These are phyloP conservation scores for Apocheima hispidaria DNA, from an alignment of 2,888 invertebrate genomes.

Conservation along the genomic window DNA sequence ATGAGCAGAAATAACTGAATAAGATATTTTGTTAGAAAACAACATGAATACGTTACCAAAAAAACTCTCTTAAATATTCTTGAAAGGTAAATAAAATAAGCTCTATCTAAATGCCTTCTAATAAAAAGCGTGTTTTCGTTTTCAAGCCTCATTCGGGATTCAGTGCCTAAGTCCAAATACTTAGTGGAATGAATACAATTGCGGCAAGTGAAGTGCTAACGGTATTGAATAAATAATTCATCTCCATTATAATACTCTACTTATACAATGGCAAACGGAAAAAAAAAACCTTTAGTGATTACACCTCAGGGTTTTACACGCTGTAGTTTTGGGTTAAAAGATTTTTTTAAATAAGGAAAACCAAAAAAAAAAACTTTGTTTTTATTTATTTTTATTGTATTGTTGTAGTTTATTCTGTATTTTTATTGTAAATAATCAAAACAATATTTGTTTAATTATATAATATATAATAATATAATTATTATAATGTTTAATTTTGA, in stretches of 20 bases:
- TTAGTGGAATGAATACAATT: conserved; percentile 35
- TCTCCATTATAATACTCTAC: conserved; percentile 59
- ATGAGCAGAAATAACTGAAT: no score
- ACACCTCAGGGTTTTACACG: no score
- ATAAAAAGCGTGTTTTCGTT: conserved; percentile 25
- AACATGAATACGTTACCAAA: not conserved
- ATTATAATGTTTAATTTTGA: no score
- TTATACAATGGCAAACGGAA: conserved; percentile 58
- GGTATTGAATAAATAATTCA: conserved; percentile 60
- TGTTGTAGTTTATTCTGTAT: no score
- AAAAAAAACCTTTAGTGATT: no score
- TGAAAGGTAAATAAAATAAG: conserved; percentile 16
- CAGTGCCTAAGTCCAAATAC: conserved; percentile 35
- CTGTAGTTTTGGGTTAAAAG: no score
- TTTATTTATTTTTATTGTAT: no score
- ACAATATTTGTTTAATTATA: no score
- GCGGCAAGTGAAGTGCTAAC: conserved; percentile 42
- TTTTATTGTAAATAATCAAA: no score
- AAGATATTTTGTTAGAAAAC: not conserved
- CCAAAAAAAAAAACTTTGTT: no score
- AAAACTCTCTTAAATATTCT: conserved; percentile 8
- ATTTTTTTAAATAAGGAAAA: no score
- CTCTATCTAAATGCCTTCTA: conserved; percentile 19
- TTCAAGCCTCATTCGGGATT: conserved; percentile 34
- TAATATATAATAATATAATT: no score